Evolutionary conservation across 2,797 vertebrate species (phyloP).

Genomic region (Alosa sapidissima): DNA sequence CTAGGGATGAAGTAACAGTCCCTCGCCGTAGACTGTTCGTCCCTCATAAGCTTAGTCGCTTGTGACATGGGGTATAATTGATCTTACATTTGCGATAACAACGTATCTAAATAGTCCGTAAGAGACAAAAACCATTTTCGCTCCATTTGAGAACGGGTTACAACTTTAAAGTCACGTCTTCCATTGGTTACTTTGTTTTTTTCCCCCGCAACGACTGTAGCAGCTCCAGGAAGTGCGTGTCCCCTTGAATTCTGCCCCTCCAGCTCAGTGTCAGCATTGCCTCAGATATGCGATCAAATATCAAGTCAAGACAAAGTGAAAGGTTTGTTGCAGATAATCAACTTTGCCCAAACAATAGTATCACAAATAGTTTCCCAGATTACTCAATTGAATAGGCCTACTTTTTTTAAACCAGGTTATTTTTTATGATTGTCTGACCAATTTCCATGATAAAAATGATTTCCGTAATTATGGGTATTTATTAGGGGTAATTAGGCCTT

Average conservation of each 20-base stretch:
- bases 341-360: neutral
- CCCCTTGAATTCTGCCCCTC: constrained; percentile 47
- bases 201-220: constrained; percentile 51
- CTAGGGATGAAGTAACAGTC: constrained; percentile 61
- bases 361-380: neutral
- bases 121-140: constrained; percentile 47
- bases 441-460: too few species aligned
- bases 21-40: constrained; percentile 62
- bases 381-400: neutral
- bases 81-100: constrained; percentile 51
- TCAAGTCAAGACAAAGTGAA: neutral
- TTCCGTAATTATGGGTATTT: too few species aligned
- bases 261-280: constrained; percentile 27
- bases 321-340: neutral
- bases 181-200: constrained; percentile 59
- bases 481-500: too few species aligned
- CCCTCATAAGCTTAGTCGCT: constrained; percentile 57
- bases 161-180: constrained; percentile 60
- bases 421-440: too few species aligned
- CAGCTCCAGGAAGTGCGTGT: constrained; percentile 57
- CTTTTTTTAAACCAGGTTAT: too few species aligned
- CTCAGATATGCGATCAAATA: neutral
- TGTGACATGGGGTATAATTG: constrained; percentile 58
- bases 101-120: constrained; percentile 49
- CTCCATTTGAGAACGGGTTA: constrained; percentile 55